phyloP scores from a whole-genome alignment of 2,888 invertebrate species.

The Gymnocheta viridis region DNA sequence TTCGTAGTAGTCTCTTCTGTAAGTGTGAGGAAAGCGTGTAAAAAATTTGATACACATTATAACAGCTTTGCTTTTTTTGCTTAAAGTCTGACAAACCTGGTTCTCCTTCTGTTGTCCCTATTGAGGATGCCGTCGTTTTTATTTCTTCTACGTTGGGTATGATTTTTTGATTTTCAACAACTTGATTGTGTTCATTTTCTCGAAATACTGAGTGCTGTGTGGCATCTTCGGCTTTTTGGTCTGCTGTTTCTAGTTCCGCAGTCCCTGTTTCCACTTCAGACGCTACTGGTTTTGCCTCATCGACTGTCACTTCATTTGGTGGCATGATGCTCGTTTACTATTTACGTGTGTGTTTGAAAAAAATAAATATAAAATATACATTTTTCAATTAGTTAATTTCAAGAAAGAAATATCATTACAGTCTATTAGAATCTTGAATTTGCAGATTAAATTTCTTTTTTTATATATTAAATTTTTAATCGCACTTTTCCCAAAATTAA shows the following conservation, averaged over 20 bases:
- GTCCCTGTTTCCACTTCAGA: conserved; percentile 74
- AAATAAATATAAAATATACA: background rate
- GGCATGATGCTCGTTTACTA: conserved; percentile 78
- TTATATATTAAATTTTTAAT: no score
- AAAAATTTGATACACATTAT: no score
- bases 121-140: conserved; percentile 76
- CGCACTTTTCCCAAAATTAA: no score
- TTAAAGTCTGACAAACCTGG: conserved; percentile 72
- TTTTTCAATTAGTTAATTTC: background rate
- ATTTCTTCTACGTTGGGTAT: conserved; percentile 71
- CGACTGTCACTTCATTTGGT: conserved; percentile 77
- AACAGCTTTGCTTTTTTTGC: no score
- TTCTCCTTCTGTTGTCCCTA: conserved; percentile 77
- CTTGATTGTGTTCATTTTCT: conserved; percentile 74
- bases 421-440: background rate
- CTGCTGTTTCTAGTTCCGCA: conserved; percentile 75
- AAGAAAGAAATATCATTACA: no score
- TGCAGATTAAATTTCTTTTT: no score
- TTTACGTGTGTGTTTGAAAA: background rate
- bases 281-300: conserved; percentile 74
- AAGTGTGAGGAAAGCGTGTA: background rate
- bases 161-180: conserved; percentile 77
- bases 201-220: conserved; percentile 78
- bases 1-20: conserved; percentile 76
- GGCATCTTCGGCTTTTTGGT: conserved; percentile 77